Evolutionary conservation across 2,888 invertebrate species (phyloP), one percentile per base, ranked within the genome.

Genomic region (Bruchidius siliquastri): DNA sequence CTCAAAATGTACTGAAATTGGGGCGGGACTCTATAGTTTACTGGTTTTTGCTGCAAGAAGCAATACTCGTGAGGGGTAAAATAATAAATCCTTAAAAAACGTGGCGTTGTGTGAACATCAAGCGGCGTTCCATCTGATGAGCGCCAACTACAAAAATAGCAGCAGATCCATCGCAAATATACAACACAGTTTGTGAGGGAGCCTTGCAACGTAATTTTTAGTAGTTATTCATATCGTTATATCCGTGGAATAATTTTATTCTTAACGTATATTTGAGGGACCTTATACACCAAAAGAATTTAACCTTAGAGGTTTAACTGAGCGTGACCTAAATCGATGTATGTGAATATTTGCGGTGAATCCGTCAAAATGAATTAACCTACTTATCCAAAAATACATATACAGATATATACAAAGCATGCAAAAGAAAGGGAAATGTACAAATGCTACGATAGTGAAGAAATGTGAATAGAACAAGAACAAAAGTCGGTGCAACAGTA

Each of bases 401-500:
- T 73, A 75, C 73, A n/a, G 70, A 74, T 66, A 69, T 68, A 74
- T 73, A 76, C 70, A 73, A 72, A 69, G 13, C 78, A 77, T 80
- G 76, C 77, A 76, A 74, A 22, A 30, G 21, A 74, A 74, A 73
- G 22, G 68, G 22, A 68, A 68, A 68, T 22, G 20, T 22, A 2
- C 22, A 21, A 49, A 68, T 1, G 22, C 68, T 68, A 68, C 68
- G 68, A 68, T 22, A 68, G 68, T 68, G 21, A 68, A 78, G 76
- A 78, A 76, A 67, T 18, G 66, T 71, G 30, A 70, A 71, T 72
- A 71, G 74, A 84, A 86, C 82, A 84, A 71, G 74, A 84, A 86
- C 82, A 84, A 85, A 88, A 88, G 87, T 88, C 88, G 90, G 91
- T 91, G 91, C 91, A 91, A 90, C 90, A 89, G 89, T 91, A 89